Evolutionary conservation across 2,888 invertebrate species (phyloP), one percentile per base, ranked within the genome.

Genomic region (Congeria kusceri): DNA sequence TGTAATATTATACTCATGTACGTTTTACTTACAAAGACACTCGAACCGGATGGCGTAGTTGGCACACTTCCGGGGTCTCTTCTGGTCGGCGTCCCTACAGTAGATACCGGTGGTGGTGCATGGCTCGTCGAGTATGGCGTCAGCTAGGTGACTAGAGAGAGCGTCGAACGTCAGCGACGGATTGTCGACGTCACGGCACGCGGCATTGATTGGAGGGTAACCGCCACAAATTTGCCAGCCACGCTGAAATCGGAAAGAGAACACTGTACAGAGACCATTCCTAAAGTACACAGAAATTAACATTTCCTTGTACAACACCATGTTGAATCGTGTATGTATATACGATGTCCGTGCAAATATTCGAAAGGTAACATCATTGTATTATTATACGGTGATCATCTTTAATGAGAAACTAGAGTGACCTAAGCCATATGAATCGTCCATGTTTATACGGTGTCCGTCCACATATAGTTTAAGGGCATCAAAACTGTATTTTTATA

Each of bases 1-100:
- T 7, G 1, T 39, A 39, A 13, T 39, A 39, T 7, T 5, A 39
- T 11, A 39, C 15, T 39, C 9, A 39, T 39, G 3, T 7, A 39
- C 5, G 39, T 39, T 3, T 39, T 49, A 57, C 78, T 74, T 74
- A 77, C 83, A 67, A 29, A 80, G 44, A 29, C 83, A 83, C 68
- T 80, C 77, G 46, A 83, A 83, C 47, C 72, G 70, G 46, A 83
- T 77, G 27, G 74, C 70, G 47, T 83, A 83, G 46, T 83, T 72
- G 7, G 61, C 32, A 23, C 83, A 83, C 32, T 67, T 74, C 3
- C 53, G 53, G 13, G 3, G 39, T 39, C n/a, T 47, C 27, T 9
- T 20, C 49, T 83, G 83, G 58, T 80, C 77, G n/a, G 23, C 25
- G 28, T 80, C 74, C 20, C 66, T 53, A 53, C 83, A 83, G 11